These are phyloP conservation scores for Yasuhikotakia modesta DNA, from an alignment of 2,797 vertebrate species.

Conservation along the genomic window DNA sequence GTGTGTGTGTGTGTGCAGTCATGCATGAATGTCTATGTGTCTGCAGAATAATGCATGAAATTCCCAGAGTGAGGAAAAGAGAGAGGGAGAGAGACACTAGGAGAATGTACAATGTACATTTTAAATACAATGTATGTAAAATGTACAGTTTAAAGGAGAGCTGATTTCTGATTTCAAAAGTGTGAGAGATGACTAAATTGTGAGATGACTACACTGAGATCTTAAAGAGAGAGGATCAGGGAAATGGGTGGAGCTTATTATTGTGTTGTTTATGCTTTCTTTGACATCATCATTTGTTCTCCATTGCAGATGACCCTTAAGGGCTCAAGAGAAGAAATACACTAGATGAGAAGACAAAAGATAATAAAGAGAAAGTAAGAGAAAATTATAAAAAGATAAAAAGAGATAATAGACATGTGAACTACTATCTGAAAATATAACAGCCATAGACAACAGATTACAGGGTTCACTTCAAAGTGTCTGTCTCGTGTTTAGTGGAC, in stretches of 20 bases:
- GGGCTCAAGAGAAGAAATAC: slow-evolving; percentile 82
- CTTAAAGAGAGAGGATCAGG: slow-evolving; percentile 60
- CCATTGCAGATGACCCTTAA: slow-evolving; percentile 57
- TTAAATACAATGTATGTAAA: slow-evolving; percentile 26
- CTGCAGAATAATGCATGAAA: slow-evolving; percentile 68
- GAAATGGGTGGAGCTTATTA: slow-evolving; percentile 56
- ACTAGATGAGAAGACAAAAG: slow-evolving; percentile 62
- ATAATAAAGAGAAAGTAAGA: not conserved
- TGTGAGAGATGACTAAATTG: slow-evolving; percentile 66
- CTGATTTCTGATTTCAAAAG: slow-evolving; percentile 47
- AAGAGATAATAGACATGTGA: not conserved
- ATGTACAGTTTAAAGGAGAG: not conserved
- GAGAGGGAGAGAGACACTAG: no score
- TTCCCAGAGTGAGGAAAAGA: slow-evolving; percentile 60
- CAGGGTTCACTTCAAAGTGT: not conserved
- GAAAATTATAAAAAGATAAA: not conserved
- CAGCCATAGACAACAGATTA: not conserved
- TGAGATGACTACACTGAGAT: slow-evolving; percentile 73
- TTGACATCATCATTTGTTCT: slow-evolving; percentile 61
- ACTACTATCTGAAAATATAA: not conserved
- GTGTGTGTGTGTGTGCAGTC: no score
- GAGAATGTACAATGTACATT: slow-evolving; percentile 60
- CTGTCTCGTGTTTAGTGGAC: slow-evolving; percentile 14
- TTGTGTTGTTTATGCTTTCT: slow-evolving; percentile 39
- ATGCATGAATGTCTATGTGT: slow-evolving; percentile 15